Base-by-base conservation (phyloP, 92 coral and sea anemone genomes). In the Phenganax marumi region DNA sequence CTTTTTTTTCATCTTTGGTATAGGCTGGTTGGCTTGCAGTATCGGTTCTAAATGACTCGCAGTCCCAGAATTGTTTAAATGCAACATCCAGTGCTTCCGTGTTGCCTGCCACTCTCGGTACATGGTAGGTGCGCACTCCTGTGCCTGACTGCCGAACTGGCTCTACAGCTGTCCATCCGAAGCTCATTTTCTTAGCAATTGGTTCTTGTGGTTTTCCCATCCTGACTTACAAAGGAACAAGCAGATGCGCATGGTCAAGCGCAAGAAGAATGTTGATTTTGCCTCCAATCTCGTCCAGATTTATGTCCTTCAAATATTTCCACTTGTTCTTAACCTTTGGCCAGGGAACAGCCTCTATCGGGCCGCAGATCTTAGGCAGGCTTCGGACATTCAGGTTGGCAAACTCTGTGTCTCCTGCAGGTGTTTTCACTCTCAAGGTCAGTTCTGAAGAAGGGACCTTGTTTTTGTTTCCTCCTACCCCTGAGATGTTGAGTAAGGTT, bases 81-180 rank as follows among this genome's bases (percentile, higher is more conserved):
- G 85, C 78, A 33, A 48, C 69, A 53, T 26, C 77, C 9, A 83
- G 87, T 8, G 82, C 50, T 18, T 87, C 88, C 18, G 57, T 12
- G 2, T 91, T 89, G 6, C 43, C 5, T 33, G 43, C 43, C 43
- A 73, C 55, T 25, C 66, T 64, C 22, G 70, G 79, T 16, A 84
- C 89, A 3, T 77, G 87, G 52, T 85, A 62, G 52, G 84, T 76
- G 56, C 76, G 22, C 46, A 82, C 87, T 13, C 88, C 73, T 10
- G 25, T 65, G 23, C 85, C 75, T 18, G 89, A 50, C 13, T 76
- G 64, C 12, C 85, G 69, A 50, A 89, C 80, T 11, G 90, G 79
- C 12, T 87, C 89, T 52, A 90, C 81, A 0, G 90, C 87, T 33
- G 89, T 86, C 94, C 90, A 88, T 12, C 94, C 91, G 54, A 88